These are phyloP conservation scores for Speoplatyrhinus poulsoni DNA, from an alignment of 2,113 vertebrate species.

Conservation along the genomic window DNA sequence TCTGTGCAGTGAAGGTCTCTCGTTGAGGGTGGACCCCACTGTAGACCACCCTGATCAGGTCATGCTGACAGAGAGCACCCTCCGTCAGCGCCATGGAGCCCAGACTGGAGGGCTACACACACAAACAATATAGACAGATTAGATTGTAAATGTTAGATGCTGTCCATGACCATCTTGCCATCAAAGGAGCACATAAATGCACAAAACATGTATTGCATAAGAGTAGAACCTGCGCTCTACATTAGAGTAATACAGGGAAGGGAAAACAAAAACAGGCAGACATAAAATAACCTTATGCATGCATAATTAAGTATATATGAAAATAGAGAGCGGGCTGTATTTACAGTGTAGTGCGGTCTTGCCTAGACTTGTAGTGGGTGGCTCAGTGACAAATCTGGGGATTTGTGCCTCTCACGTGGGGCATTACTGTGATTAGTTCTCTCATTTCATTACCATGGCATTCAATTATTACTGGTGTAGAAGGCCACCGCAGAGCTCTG, in stretches of 20 bases:
- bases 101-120: conserved; percentile 87
- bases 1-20: conserved; percentile 98
- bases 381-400: neutral
- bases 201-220: neutral
- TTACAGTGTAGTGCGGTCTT: too few species aligned
- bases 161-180: too few species aligned
- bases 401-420: neutral
- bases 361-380: neutral
- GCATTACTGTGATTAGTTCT: neutral
- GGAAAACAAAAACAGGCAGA: neutral
- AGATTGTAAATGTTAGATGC: too few species aligned
- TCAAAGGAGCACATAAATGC: too few species aligned
- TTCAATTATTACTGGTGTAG: neutral
- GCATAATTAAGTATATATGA: too few species aligned
- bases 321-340: too few species aligned
- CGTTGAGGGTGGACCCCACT: conserved; percentile 96
- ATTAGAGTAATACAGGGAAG: neutral
- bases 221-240: neutral
- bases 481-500: neutral
- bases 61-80: conserved; percentile 94
- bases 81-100: conserved; percentile 97
- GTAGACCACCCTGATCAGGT: conserved; percentile 95
- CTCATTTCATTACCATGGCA: neutral
- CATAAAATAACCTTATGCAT: neutral
- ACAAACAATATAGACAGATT: neutral